Evolutionary conservation across 2,888 invertebrate genomes (phyloP).

Genomic region (Pammene fasciana): DNA sequence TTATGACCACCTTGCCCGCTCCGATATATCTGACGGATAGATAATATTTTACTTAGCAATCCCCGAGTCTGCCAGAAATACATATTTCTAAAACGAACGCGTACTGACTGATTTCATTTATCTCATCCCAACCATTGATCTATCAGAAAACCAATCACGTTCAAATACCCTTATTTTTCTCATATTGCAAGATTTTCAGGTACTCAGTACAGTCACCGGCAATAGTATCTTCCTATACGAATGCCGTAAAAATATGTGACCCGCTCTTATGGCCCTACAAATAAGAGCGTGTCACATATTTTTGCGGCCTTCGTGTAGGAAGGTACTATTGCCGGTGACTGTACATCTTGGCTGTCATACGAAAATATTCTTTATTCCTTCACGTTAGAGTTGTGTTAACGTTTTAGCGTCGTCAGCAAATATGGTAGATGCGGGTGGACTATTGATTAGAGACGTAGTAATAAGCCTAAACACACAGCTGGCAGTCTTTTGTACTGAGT

Average conservation of each 20-base stretch:
- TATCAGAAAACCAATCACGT: conserved; percentile 32
- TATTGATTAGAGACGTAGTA: conserved; percentile 22
- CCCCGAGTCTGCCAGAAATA: not conserved
- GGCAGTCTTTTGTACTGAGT: conserved; percentile 3
- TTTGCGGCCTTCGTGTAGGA: too few relatives aligned
- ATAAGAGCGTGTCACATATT: too few relatives aligned
- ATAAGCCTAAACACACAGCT: conserved; percentile 20
- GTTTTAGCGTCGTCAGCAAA: conserved; percentile 23
- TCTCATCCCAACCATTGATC: conserved; percentile 10
- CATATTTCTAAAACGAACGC: conserved; percentile 1
- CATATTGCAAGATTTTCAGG: conserved; percentile 26
- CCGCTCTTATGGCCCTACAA: too few relatives aligned
- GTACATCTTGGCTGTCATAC: conserved; percentile 1
- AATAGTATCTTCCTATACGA: too few relatives aligned
- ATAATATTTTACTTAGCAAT: too few relatives aligned
- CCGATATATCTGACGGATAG: too few relatives aligned
- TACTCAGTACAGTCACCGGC: too few relatives aligned
- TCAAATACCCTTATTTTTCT: conserved; percentile 23
- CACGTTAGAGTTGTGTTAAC: not conserved
- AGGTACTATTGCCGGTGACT: too few relatives aligned
- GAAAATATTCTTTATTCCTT: not conserved
- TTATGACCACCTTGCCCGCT: too few relatives aligned
- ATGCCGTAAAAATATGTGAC: too few relatives aligned
- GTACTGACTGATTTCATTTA: conserved; percentile 25
- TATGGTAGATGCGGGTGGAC: conserved; percentile 20